Percentiles rank a stretch among this genome's conserved stretches.
These are phyloP conservation scores for Trachelus stipa DNA, from an alignment of 2,888 invertebrate genomes.

Conservation along the genomic window DNA sequence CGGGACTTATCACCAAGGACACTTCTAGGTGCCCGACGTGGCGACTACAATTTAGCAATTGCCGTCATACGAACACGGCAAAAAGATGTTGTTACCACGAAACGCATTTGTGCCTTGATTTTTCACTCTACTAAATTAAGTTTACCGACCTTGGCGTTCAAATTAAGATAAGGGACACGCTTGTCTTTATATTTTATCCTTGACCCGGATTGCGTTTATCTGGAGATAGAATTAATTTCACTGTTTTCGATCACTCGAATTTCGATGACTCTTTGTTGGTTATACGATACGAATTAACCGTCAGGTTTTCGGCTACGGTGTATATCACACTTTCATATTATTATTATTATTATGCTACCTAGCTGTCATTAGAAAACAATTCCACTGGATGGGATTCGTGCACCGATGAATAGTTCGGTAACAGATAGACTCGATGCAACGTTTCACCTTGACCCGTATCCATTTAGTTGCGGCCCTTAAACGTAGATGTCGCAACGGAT, in stretches of 20 bases:
- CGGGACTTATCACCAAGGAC: slow-evolving; percentile 4
- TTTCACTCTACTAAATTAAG: background rate
- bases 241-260: background rate
- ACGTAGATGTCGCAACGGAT: background rate
- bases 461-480: background rate
- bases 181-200: background rate
- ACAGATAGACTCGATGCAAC: background rate
- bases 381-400: background rate
- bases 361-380: background rate
- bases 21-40: background rate
- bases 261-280: background rate
- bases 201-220: slow-evolving; percentile 1
- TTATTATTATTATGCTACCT: background rate
- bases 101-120: background rate
- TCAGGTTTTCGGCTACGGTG: too few species aligned
- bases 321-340: background rate
- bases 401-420: background rate
- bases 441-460: background rate
- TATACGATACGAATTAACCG: too few species aligned
- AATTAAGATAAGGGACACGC: background rate
- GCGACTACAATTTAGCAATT: background rate
- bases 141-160: background rate
- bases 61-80: background rate
- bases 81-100: background rate
- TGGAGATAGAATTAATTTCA: background rate